These are phyloP conservation scores for Fragum sueziense DNA, from an alignment of 2,888 invertebrate genomes.

Conservation along the genomic window DNA sequence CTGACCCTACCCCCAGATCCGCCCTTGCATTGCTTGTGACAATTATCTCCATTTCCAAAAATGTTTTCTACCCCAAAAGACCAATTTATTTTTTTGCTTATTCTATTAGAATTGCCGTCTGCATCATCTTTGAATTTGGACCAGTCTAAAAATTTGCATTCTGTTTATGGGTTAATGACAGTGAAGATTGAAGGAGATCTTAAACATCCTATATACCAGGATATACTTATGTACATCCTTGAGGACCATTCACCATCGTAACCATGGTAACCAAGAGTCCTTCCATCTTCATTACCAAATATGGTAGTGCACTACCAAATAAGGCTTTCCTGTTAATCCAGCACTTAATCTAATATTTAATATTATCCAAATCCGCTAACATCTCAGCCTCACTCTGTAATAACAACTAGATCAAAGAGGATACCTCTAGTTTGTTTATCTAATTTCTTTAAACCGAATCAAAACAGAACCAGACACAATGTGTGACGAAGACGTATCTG, in stretches of 20 bases:
- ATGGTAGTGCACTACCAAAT: slow-evolving; percentile 16
- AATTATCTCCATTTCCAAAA: neutral
- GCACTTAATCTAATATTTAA: neutral
- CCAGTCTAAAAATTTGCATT: neutral
- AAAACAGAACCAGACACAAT: neutral
- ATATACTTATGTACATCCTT: neutral
- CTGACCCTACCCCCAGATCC: too few species aligned
- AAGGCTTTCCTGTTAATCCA: slow-evolving; percentile 1
- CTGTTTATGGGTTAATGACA: neutral
- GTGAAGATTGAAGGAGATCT: neutral
- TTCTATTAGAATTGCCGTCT: too few species aligned
- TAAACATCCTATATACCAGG: neutral
- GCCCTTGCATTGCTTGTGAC: too few species aligned
- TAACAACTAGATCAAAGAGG: neutral
- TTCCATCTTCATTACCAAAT: slow-evolving; percentile 11
- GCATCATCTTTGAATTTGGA: too few species aligned
- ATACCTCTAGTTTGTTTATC: neutral
- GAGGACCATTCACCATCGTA: neutral
- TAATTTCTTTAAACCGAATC: too few species aligned
- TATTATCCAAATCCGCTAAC: neutral
- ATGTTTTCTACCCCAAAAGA: neutral
- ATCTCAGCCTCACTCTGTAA: slow-evolving; percentile 14
- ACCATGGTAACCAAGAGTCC: neutral
- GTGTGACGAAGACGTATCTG: slow-evolving; percentile 14
- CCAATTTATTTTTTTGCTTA: too few species aligned